Conservation (phyloP, 1,140 invertebrate genomes). For the Drosophila tristis region DNA sequence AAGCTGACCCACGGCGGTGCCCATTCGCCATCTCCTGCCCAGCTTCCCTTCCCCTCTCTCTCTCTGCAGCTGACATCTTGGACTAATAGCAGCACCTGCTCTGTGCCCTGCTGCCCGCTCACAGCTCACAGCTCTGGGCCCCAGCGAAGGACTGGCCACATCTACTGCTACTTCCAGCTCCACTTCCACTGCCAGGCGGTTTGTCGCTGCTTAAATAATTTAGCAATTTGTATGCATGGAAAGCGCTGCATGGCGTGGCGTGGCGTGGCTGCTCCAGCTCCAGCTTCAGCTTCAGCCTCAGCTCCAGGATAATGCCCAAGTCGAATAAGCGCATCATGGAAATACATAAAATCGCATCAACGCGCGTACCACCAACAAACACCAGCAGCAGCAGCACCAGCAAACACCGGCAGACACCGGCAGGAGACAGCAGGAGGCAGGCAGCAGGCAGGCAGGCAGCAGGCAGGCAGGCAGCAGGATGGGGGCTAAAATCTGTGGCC, state of each 20-base stretch:
- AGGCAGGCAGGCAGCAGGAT: too few species aligned
- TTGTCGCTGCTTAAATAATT: constrained; percentile 75
- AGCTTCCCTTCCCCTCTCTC: too few species aligned
- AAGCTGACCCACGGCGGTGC: constrained; percentile 27
- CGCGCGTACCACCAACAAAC: constrained; percentile 40
- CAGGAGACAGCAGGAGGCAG: too few species aligned
- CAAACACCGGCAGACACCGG: constrained; percentile 8
- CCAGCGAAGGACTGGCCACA: too few species aligned
- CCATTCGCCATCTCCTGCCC: neutral
- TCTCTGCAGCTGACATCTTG: constrained; percentile 56
- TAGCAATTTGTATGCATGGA: constrained; percentile 82
- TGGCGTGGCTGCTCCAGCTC: constrained; percentile 27
- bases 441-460: too few species aligned
- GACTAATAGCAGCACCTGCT: constrained; percentile 68
- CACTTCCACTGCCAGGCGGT: neutral
- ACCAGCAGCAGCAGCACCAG: constrained; percentile 13
- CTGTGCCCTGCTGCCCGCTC: too few species aligned
- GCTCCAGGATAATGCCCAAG: constrained; percentile 66
- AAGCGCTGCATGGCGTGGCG: constrained; percentile 64
- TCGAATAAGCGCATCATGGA: constrained; percentile 79
- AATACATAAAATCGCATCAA: constrained; percentile 81
- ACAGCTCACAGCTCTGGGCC: too few species aligned
- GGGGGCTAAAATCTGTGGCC: constrained; percentile 8
- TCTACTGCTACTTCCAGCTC: neutral
- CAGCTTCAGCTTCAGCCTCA: constrained; percentile 1